phyloP scores from a whole-genome alignment of 1,140 invertebrate species.

The Eriocheir sinensis region DNA sequence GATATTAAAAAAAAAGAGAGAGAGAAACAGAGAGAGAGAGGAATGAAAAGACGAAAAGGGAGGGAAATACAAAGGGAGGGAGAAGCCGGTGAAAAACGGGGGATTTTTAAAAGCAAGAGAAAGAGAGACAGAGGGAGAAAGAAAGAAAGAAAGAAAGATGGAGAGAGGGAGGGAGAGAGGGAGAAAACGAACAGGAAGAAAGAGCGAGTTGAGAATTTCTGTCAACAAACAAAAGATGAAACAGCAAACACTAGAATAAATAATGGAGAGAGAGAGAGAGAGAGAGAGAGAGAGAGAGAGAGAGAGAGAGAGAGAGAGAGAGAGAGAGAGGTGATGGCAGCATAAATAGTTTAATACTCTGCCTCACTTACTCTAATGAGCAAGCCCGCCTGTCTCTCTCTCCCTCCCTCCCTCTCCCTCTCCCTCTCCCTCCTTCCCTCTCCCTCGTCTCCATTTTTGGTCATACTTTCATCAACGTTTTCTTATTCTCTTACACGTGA shows the following conservation, averaged over 20 bases:
- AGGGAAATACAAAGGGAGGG: neutral
- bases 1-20: neutral
- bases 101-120: neutral
- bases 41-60: neutral
- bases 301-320: slow-evolving; percentile 65
- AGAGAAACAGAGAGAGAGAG: neutral
- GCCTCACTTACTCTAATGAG: slow-evolving; percentile 61
- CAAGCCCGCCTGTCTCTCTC: slow-evolving; percentile 6
- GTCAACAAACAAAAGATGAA: neutral
- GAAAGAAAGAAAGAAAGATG: neutral
- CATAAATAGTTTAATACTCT: slow-evolving; percentile 64
- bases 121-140: neutral
- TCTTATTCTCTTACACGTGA: neutral
- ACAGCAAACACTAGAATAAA: neutral
- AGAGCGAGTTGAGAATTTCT: neutral
- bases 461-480: neutral
- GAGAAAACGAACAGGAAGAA: neutral
- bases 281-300: slow-evolving; percentile 42
- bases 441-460: neutral
- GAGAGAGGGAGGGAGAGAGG: neutral
- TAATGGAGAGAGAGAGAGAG: neutral
- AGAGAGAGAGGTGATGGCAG: slow-evolving; percentile 58
- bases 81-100: neutral
- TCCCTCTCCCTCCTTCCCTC: neutral
- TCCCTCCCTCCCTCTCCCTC: slow-evolving; percentile 29